Percentiles rank a stretch among this genome's conserved stretches.
phyloP scores from a whole-genome alignment of 2,113 vertebrate species.

The Psophia crepitans region DNA sequence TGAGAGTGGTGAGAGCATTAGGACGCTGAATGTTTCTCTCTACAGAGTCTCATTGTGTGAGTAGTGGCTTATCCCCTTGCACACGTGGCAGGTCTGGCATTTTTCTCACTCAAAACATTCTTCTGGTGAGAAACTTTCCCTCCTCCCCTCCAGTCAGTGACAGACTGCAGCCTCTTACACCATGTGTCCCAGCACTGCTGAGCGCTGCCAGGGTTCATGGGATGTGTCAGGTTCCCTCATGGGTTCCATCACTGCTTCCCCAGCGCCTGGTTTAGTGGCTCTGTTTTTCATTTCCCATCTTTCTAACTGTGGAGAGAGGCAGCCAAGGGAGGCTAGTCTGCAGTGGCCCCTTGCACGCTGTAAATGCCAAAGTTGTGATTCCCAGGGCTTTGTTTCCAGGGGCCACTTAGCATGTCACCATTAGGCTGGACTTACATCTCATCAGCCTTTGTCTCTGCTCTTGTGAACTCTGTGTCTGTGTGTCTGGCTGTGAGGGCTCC shows the following conservation, averaged over 20 bases:
- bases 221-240: not conserved
- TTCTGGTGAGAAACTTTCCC: not conserved
- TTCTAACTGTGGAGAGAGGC: not conserved
- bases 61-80: not conserved
- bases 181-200: not conserved
- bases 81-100: not conserved
- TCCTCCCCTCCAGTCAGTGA: not conserved
- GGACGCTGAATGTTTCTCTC: not conserved
- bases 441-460: not conserved
- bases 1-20: not conserved
- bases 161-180: not conserved
- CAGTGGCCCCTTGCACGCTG: not conserved
- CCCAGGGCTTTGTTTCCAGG: not conserved
- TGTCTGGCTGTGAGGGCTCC: not conserved
- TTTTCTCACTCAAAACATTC: not conserved
- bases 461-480: not conserved
- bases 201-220: not conserved
- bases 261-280: not conserved
- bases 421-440: not conserved
- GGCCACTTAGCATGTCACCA: not conserved
- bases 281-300: not conserved
- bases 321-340: not conserved
- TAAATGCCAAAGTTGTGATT: not conserved
- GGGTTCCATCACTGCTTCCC: not conserved
- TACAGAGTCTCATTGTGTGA: not conserved